Percentiles rank a stretch among this genome's conserved stretches.
Conservation (phyloP, 2,888 invertebrate genomes). For the Acronicta psi region DNA sequence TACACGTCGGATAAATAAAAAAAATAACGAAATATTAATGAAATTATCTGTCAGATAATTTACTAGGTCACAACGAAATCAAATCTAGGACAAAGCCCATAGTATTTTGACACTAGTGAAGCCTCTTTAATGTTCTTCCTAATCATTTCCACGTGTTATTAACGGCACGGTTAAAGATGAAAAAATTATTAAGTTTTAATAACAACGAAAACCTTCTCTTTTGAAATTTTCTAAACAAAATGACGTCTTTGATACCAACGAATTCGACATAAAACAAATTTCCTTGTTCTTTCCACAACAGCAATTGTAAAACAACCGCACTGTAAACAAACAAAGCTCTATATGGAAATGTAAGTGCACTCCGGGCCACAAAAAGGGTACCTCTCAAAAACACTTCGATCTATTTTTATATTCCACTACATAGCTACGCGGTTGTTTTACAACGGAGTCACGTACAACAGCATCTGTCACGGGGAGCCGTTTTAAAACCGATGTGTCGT, state of each 20-base stretch:
- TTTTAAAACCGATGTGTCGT: conserved; percentile 76
- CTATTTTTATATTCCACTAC: conserved; percentile 73
- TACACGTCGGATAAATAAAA: too few relatives aligned
- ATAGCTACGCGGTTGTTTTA: conserved; percentile 69
- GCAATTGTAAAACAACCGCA: conserved; percentile 25
- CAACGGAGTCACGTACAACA: conserved; percentile 77
- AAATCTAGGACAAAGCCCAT: too few relatives aligned
- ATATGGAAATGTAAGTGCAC: conserved; percentile 58
- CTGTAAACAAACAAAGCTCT: conserved; percentile 39
- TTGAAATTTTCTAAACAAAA: background rate
- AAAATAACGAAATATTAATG: too few relatives aligned
- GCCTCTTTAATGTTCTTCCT: too few relatives aligned
- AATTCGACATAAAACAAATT: background rate
- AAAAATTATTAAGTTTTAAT: too few relatives aligned
- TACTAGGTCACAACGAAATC: too few relatives aligned
- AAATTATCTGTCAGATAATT: too few relatives aligned
- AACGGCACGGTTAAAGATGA: too few relatives aligned
- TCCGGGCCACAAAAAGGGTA: conserved; percentile 50
- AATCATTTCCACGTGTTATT: too few relatives aligned
- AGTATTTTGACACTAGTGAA: too few relatives aligned
- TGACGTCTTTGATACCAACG: background rate
- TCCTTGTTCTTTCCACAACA: conserved; percentile 16
- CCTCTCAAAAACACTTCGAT: conserved; percentile 57
- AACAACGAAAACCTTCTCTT: too few relatives aligned
- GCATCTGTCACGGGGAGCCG: conserved; percentile 78